Conservation (phyloP, 2,113 vertebrate species). For the Mus spicilegus region DNA sequence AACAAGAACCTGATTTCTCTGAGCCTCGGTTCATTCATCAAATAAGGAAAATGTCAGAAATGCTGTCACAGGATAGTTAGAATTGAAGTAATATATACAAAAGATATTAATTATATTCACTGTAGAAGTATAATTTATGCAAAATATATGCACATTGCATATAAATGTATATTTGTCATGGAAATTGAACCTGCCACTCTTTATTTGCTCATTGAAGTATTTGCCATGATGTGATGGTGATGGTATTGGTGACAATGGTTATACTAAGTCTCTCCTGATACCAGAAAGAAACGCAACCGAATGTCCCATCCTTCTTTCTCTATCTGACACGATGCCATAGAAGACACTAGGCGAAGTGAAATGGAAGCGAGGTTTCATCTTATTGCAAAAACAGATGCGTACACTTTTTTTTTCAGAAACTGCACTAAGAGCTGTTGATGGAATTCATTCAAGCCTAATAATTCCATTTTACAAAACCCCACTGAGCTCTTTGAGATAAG, state of each 20-base stretch:
- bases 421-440: slow-evolving; percentile 15
- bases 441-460: slow-evolving; percentile 9
- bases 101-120: not conserved
- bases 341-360: not conserved
- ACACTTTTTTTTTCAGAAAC: not conserved
- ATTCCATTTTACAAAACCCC: slow-evolving; percentile 64
- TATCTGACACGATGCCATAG: not conserved
- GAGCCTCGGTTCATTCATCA: not conserved
- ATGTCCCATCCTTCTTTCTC: not conserved
- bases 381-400: not conserved
- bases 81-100: not conserved
- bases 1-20: not conserved
- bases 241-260: not conserved
- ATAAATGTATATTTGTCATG: not conserved
- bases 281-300: not conserved
- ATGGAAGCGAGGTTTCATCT: slow-evolving; percentile 10
- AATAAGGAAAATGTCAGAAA: not conserved
- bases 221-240: not conserved
- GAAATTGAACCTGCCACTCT: not conserved
- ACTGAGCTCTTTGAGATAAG: slow-evolving; percentile 62
- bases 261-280: not conserved
- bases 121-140: not conserved
- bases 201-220: not conserved
- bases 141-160: not conserved
- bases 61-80: not conserved